phyloP scores from a whole-genome alignment of 2,888 invertebrate genomes.

The Flexamia atlantica region DNA sequence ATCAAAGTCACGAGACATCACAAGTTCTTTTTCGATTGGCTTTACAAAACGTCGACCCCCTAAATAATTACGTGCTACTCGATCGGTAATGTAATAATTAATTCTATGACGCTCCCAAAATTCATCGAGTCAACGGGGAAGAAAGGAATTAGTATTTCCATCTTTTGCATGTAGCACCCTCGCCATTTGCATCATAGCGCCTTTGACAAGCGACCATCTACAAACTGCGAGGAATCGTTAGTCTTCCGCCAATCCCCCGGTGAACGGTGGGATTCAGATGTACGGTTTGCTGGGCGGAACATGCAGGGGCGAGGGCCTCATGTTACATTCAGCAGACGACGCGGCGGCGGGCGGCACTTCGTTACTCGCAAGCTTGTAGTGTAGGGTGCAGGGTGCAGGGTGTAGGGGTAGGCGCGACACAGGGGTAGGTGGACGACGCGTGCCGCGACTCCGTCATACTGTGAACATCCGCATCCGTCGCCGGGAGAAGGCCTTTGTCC shows the following conservation, averaged over 20 bases:
- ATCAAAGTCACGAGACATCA: too few relatives aligned
- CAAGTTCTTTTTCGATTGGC: too few relatives aligned
- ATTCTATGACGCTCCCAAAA: too few relatives aligned
- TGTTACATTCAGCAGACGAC: conserved; percentile 46
- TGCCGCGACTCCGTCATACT: conserved; percentile 6
- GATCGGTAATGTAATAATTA: too few relatives aligned
- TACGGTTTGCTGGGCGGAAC: neutral
- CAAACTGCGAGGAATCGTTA: neutral
- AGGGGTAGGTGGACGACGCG: neutral
- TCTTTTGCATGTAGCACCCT: too few relatives aligned
- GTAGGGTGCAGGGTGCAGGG: conserved; percentile 1
- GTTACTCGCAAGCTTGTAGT: conserved; percentile 41
- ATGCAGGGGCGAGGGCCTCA: conserved; percentile 3
- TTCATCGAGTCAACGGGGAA: too few relatives aligned
- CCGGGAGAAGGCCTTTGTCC: neutral
- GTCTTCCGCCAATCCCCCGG: neutral
- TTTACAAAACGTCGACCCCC: too few relatives aligned
- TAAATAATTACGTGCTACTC: too few relatives aligned
- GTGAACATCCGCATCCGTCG: neutral
- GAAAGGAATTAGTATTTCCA: too few relatives aligned
- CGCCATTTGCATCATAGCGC: too few relatives aligned
- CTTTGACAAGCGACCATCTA: neutral
- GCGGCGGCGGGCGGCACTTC: conserved; percentile 15
- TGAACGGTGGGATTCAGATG: conserved; percentile 34
- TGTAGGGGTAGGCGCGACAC: neutral